phyloP scores from a whole-genome alignment of 2,888 invertebrate species.

The Gastrophysa polygoni region DNA sequence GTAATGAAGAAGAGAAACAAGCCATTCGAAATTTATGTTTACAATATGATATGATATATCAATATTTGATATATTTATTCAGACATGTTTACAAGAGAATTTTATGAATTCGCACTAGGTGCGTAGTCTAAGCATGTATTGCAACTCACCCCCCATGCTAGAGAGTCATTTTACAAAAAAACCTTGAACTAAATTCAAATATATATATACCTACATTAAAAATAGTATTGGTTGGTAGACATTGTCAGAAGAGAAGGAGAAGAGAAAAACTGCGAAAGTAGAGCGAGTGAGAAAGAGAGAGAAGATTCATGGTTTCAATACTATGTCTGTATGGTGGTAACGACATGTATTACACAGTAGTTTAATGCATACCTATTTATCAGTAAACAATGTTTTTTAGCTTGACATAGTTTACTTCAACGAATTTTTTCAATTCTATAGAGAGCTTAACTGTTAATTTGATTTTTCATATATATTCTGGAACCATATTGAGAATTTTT shows the following conservation, averaged over 20 bases:
- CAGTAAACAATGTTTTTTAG: background rate
- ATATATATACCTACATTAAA: no score
- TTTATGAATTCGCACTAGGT: background rate
- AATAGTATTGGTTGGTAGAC: background rate
- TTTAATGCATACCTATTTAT: background rate
- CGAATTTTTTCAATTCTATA: no score
- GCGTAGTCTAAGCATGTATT: no score
- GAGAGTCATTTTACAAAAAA: no score
- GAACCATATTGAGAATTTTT: background rate
- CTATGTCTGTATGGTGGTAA: background rate
- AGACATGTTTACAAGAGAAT: background rate
- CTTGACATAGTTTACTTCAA: slow-evolving; percentile 3
- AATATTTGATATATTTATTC: background rate
- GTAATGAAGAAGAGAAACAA: no score
- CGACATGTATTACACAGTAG: slow-evolving; percentile 1
- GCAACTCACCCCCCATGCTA: no score
- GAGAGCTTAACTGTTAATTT: no score
- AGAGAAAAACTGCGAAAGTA: background rate
- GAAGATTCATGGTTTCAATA: background rate
- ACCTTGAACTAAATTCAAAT: no score
- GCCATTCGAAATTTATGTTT: no score
- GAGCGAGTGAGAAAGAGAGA: background rate
- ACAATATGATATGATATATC: background rate
- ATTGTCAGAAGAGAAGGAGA: background rate
- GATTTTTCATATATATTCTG: no score